Evolutionary conservation across 2,113 vertebrate species (phyloP).

Genomic region (Phalacrocorax carbo): DNA sequence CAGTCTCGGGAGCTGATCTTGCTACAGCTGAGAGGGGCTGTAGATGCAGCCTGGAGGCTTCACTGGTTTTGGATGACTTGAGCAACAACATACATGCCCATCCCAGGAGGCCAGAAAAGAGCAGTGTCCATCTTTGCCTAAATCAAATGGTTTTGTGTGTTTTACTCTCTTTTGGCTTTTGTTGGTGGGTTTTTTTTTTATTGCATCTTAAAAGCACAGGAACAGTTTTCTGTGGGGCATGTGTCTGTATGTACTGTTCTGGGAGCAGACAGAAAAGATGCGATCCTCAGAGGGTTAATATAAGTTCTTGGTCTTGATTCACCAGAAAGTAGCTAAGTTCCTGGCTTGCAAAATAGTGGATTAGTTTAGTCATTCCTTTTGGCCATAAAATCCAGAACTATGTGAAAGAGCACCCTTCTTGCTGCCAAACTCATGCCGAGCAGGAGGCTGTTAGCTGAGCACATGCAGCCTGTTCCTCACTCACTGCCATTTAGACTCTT

Average conservation of each 20-base stretch:
- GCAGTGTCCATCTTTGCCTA: neutral
- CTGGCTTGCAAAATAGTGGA: neutral
- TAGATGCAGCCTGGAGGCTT: constrained; percentile 13
- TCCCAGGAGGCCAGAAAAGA: neutral
- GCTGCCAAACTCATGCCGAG: neutral
- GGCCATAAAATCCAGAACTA: neutral
- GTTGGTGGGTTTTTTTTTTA: neutral
- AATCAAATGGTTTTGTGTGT: neutral
- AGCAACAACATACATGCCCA: neutral
- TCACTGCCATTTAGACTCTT: neutral
- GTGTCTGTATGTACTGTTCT: neutral
- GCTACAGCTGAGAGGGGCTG: constrained; percentile 5
- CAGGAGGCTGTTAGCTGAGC: neutral
- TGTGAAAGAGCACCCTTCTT: neutral
- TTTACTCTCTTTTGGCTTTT: neutral
- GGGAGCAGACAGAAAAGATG: neutral
- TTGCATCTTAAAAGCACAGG: neutral
- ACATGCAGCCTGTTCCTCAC: neutral
- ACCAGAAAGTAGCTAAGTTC: neutral
- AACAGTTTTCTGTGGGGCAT: neutral
- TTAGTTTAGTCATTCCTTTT: neutral
- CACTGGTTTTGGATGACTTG: neutral
- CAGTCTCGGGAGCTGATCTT: constrained; percentile 7
- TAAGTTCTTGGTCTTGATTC: neutral
- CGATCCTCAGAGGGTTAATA: neutral